phyloP scores from a whole-genome alignment of 1,140 invertebrate genomes.

The Rhynchophorus ferrugineus region DNA sequence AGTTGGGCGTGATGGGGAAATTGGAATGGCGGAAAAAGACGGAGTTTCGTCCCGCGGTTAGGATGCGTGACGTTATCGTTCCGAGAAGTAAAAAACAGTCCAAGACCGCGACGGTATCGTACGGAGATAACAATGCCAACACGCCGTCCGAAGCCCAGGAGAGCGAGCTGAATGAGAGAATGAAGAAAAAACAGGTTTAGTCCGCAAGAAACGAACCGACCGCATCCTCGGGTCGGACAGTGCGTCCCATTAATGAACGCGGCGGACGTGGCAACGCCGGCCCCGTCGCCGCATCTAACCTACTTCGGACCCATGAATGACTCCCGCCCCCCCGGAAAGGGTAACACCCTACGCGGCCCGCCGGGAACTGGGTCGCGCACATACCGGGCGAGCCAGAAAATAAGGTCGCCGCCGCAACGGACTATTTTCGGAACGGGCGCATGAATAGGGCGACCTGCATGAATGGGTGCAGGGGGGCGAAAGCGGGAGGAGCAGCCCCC shows the following conservation, averaged over 20 bases:
- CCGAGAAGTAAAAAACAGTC: no score
- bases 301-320: conserved; percentile 16
- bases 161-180: no score
- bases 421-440: not conserved
- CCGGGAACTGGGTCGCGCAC: conserved; percentile 9
- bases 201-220: no score
- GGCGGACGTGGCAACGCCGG: not conserved
- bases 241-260: conserved; percentile 17
- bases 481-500: no score
- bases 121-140: no score
- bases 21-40: not conserved
- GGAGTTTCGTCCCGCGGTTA: no score
- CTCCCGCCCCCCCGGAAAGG: conserved; percentile 15
- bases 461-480: conserved; percentile 13
- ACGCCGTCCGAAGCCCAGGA: no score
- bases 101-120: no score
- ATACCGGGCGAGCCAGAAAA: conserved; percentile 19
- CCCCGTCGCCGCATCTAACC: conserved; percentile 18
- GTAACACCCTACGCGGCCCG: conserved; percentile 10
- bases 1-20: not conserved
- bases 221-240: conserved; percentile 5
- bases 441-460: conserved; percentile 4
- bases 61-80: no score
- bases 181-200: no score
- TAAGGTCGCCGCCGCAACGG: conserved; percentile 14